phyloP scores from a whole-genome alignment of 2,113 vertebrate genomes.

The Erpornis zantholeuca region DNA sequence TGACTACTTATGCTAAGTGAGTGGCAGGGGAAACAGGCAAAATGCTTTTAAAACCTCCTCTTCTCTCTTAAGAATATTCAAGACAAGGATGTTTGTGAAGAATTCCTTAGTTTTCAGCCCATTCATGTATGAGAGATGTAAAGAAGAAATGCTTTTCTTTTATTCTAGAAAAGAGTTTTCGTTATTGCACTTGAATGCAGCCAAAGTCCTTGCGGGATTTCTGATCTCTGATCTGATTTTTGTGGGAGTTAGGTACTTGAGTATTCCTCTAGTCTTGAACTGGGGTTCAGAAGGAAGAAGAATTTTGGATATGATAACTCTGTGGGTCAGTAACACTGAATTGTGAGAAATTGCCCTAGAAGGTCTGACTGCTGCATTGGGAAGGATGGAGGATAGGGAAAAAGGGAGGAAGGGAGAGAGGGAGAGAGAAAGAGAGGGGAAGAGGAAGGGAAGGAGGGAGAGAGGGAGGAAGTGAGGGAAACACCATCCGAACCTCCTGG shows the following conservation, averaged over 20 bases:
- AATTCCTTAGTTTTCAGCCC: background rate
- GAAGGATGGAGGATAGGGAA: background rate
- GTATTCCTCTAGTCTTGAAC: background rate
- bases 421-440: no score
- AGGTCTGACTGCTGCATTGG: background rate
- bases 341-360: background rate
- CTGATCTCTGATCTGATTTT: background rate
- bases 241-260: background rate
- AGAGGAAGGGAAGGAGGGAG: background rate
- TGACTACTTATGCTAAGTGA: background rate
- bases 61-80: background rate
- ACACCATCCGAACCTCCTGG: background rate
- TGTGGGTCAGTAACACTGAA: background rate
- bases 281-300: background rate
- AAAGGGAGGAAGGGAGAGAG: background rate
- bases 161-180: background rate
- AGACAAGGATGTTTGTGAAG: background rate
- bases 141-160: background rate
- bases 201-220: background rate
- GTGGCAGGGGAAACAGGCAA: background rate
- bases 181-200: background rate
- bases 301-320: background rate
- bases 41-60: background rate
- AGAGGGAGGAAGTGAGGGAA: background rate
- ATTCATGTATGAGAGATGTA: background rate